Conservation (phyloP, 2,797 vertebrate genomes). For the Gallinago nigripennis region DNA sequence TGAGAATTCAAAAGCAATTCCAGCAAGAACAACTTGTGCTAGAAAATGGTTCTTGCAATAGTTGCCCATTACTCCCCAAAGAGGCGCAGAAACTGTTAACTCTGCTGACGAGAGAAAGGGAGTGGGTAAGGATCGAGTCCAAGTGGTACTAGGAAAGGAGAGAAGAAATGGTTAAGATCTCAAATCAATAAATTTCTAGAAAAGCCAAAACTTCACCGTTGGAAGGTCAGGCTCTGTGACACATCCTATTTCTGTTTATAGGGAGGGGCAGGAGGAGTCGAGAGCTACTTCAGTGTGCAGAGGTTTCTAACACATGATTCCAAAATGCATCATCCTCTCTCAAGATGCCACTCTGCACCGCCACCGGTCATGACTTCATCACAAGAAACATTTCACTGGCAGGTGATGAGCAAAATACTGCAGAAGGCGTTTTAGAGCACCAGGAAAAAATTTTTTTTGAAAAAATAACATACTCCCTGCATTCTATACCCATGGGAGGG, state of each 20-base stretch:
- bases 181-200: neutral
- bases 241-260: neutral
- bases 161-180: neutral
- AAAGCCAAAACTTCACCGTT: neutral
- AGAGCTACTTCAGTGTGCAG: neutral
- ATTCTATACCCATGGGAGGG: neutral
- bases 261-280: neutral
- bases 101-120: neutral
- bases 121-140: neutral
- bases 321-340: neutral
- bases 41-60: neutral
- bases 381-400: neutral
- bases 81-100: neutral
- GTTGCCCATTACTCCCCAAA: neutral
- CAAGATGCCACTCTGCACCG: neutral
- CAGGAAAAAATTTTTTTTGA: neutral
- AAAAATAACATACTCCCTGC: neutral
- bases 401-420: neutral
- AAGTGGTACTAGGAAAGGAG: neutral
- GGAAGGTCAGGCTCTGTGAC: neutral
- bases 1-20: constrained; percentile 46
- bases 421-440: neutral
- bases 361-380: neutral
- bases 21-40: constrained; percentile 17
- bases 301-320: neutral